A percentile compares a stretch with the other conserved stretches of the same genome.
Evolutionary conservation across 2,113 vertebrate genomes (phyloP).

Genomic region (Labeo catla): DNA sequence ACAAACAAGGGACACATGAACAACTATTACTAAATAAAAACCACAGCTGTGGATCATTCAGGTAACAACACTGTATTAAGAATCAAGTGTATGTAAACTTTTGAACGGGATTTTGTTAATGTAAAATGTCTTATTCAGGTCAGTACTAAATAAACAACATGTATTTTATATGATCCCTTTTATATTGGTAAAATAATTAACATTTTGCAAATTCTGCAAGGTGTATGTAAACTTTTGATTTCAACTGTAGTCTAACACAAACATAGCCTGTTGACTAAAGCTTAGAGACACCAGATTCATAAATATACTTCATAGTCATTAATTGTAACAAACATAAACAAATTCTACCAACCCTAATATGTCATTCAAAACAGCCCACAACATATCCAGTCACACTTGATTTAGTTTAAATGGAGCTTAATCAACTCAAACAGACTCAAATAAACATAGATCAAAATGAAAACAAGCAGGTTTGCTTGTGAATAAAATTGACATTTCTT

Average conservation of each 20-base stretch:
- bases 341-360: not conserved
- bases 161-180: not conserved
- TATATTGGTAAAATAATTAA: too few relatives aligned
- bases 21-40: too few relatives aligned
- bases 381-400: conserved; percentile 12
- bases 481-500: conserved; percentile 38
- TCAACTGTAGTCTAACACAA: too few relatives aligned
- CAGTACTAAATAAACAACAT: not conserved
- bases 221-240: too few relatives aligned
- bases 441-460: not conserved
- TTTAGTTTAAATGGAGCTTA: conserved; percentile 13
- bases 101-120: too few relatives aligned
- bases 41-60: too few relatives aligned
- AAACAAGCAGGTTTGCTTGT: conserved; percentile 21
- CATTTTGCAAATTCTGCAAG: too few relatives aligned
- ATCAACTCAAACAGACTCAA: conserved; percentile 12
- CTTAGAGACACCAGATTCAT: not conserved
- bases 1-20: too few relatives aligned
- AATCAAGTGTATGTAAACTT: too few relatives aligned
- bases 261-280: not conserved
- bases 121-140: too few relatives aligned
- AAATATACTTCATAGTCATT: not conserved
- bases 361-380: not conserved
- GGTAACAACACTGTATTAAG: too few relatives aligned
- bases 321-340: not conserved